Evolutionary conservation across 2,113 vertebrate species (phyloP).

Genomic region (Halcyon senegalensis): DNA sequence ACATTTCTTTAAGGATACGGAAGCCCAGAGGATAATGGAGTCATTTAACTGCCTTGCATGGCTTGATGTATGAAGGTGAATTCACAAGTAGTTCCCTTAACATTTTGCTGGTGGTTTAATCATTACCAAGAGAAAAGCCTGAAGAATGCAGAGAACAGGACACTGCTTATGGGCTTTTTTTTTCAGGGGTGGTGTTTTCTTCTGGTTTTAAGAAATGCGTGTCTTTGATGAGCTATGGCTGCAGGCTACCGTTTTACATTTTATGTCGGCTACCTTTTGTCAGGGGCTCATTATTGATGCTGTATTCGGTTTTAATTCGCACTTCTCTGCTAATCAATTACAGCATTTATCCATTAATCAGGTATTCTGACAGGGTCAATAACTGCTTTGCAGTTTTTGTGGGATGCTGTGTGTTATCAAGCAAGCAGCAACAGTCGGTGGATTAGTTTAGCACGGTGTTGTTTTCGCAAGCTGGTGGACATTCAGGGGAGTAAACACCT

Average conservation of each 20-base stretch:
- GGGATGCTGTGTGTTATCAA: slow-evolving; percentile 77
- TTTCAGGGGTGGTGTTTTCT: slow-evolving; percentile 41
- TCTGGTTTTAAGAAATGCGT: slow-evolving; percentile 73
- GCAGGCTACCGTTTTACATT: slow-evolving; percentile 91
- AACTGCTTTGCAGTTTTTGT: slow-evolving; percentile 85
- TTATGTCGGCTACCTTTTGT: slow-evolving; percentile 90
- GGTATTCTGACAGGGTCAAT: slow-evolving; percentile 89
- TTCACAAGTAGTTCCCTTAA: slow-evolving; percentile 80
- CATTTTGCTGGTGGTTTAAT: slow-evolving; percentile 90
- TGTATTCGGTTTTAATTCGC: slow-evolving; percentile 92
- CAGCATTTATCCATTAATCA: slow-evolving; percentile 97
- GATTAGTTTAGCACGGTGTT: slow-evolving; percentile 54
- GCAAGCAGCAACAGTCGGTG: slow-evolving; percentile 77
- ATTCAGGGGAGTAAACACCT: slow-evolving; percentile 62
- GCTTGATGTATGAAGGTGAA: slow-evolving; percentile 87
- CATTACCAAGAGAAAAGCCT: slow-evolving; percentile 88
- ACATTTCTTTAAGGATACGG: slow-evolving; percentile 48
- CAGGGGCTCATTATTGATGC: slow-evolving; percentile 87
- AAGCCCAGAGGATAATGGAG: slow-evolving; percentile 77
- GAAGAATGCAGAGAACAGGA: slow-evolving; percentile 77
- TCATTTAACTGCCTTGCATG: slow-evolving; percentile 83
- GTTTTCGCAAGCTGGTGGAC: slow-evolving; percentile 67
- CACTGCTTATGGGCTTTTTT: slow-evolving; percentile 73
- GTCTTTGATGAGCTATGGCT: slow-evolving; percentile 94
- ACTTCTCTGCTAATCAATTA: slow-evolving; percentile 97